Conservation (phyloP, 2,113 vertebrate genomes). For the Erinaceus europaeus region DNA sequence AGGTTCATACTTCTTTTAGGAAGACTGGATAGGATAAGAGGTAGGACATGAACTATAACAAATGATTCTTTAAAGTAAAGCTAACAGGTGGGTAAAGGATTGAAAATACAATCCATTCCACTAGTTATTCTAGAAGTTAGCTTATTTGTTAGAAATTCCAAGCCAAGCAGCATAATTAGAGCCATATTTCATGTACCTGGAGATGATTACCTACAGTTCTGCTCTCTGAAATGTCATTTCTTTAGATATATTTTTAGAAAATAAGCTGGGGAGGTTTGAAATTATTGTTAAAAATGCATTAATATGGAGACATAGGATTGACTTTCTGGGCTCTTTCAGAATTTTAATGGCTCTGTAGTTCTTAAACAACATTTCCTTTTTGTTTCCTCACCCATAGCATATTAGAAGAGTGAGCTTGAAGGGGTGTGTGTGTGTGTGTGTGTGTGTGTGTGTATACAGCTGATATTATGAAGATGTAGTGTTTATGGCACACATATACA, state of each 20-base stretch:
- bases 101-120: background rate
- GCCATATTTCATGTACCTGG: background rate
- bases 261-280: background rate
- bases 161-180: background rate
- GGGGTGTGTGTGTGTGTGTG: background rate
- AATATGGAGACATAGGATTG: background rate
- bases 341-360: background rate
- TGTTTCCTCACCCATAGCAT: background rate
- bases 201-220: background rate
- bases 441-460: background rate
- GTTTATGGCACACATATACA: background rate
- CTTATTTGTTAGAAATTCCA: background rate
- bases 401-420: background rate
- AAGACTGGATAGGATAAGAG: background rate
- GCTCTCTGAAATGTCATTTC: background rate
- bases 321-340: conserved; percentile 1
- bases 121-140: background rate
- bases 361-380: background rate
- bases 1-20: background rate
- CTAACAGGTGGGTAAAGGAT: background rate
- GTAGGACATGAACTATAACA: background rate
- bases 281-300: background rate
- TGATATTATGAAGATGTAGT: background rate
- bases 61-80: conserved; percentile 30
- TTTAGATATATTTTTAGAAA: conserved; percentile 17